A percentile compares a stretch with the other conserved stretches of the same genome.
Conservation (phyloP, 1,140 invertebrate genomes). For the Helicoverpa zea region DNA sequence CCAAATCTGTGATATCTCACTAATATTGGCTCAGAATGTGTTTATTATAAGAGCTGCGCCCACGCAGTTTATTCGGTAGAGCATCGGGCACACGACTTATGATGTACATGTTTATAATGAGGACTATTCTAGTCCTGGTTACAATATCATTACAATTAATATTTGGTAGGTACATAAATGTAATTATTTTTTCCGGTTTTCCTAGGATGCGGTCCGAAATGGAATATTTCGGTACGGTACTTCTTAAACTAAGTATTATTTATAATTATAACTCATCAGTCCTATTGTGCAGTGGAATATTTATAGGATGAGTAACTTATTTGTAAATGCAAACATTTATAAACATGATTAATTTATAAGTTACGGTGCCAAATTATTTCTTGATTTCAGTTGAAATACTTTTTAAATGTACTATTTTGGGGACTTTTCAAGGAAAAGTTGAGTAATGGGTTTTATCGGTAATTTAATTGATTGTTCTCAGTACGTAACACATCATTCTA, state of each 20-base stretch:
- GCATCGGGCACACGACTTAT: background rate
- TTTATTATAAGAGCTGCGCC: slow-evolving; percentile 12
- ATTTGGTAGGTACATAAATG: background rate
- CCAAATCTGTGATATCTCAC: slow-evolving; percentile 34
- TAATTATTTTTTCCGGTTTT: too few relatives aligned
- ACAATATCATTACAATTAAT: background rate
- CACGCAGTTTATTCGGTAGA: background rate
- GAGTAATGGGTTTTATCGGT: background rate
- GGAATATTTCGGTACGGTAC: too few relatives aligned
- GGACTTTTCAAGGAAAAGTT: background rate
- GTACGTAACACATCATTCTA: background rate
- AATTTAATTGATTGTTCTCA: background rate
- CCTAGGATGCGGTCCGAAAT: too few relatives aligned
- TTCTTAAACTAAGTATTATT: too few relatives aligned
- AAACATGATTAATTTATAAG: too few relatives aligned
- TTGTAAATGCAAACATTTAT: too few relatives aligned
- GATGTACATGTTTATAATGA: slow-evolving; percentile 5
- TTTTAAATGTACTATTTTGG: too few relatives aligned
- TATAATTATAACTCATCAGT: too few relatives aligned
- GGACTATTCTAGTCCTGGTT: background rate
- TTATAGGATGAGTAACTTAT: too few relatives aligned
- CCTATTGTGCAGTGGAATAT: too few relatives aligned
- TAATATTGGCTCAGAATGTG: slow-evolving; percentile 17
- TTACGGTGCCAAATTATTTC: too few relatives aligned
- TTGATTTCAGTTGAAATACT: too few relatives aligned